Evolutionary conservation across 2,113 vertebrate genomes (phyloP).

Genomic region (Lophochroa leadbeateri): DNA sequence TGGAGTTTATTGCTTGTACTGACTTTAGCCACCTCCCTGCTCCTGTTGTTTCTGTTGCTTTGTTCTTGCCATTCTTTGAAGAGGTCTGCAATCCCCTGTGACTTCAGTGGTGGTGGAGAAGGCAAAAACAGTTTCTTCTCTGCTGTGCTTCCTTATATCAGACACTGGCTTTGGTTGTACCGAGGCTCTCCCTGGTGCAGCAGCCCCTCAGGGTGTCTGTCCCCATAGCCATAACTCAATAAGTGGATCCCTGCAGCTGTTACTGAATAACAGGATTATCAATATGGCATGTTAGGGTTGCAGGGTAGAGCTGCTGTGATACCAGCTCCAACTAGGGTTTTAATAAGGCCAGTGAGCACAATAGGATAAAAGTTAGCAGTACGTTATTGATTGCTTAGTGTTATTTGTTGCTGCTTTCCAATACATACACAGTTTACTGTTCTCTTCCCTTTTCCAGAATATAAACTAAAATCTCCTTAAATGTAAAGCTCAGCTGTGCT

Average conservation of each 20-base stretch:
- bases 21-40: not conserved
- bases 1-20: constrained; percentile 8
- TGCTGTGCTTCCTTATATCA: not conserved
- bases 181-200: not conserved
- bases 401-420: constrained; percentile 25
- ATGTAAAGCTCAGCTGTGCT: constrained; percentile 49
- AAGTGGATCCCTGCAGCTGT: not conserved
- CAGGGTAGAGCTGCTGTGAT: not conserved
- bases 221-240: not conserved
- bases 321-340: not conserved
- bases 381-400: not conserved
- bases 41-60: not conserved
- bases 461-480: constrained; percentile 68
- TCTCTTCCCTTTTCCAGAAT: not conserved
- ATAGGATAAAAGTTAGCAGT: not conserved
- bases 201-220: not conserved
- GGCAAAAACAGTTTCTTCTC: not conserved
- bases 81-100: not conserved
- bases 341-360: not conserved
- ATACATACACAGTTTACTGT: not conserved
- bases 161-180: not conserved
- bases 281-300: not conserved
- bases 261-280: not conserved
- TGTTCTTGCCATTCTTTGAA: not conserved
- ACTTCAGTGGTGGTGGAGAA: not conserved